Evolutionary conservation across 2,113 vertebrate genomes (phyloP), one percentile per base, ranked within the genome.

Genomic region (Lathamus discolor): DNA sequence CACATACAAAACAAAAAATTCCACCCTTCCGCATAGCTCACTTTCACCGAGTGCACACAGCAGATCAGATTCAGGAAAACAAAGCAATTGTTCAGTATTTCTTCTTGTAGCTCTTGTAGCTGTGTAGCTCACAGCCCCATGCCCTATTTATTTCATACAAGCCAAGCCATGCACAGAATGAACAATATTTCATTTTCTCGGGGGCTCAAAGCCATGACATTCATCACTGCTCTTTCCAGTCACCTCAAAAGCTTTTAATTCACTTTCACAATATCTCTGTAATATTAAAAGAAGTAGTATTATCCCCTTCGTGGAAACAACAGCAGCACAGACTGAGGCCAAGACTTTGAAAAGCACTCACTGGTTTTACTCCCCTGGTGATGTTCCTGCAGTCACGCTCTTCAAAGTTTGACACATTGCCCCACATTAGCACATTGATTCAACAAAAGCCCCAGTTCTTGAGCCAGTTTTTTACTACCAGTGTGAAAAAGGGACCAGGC

Each of bases 381-480:
- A 55, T 2, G 17, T 4, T 28, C 46, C 44, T 22, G 52, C 17
- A 77, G 37, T 52, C 7, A 6, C 14, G 17, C 37, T 16, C 19
- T 35, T 12, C 11, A 0, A 22, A 25, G 11, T 17, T 4, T 13
- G n/a, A 61, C 37, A 29, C 0, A 1, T 3, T 31, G 43, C 13
- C n/a, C 29, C 63, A 48, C 3, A 1, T 16, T 19, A 20, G 20
- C 1, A 33, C n/a, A 20, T 0, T 3, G 52, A 51, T 18, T 12
- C 29, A 46, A 37, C 39, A 23, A 24, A 54, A 70, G 2, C 2
- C 33, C 33, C 46, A 14, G 4, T 5, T 54, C 28, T 6, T 5
- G 43, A 59, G 43, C n/a, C 66, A 28, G 28, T 1, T 5, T 29
- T 35, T 52, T 17, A 57, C 57, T 8, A 9, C 7, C 28, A 5